Evolutionary conservation across 2,888 invertebrate species (phyloP).

Genomic region (Polyommatus icarus): DNA sequence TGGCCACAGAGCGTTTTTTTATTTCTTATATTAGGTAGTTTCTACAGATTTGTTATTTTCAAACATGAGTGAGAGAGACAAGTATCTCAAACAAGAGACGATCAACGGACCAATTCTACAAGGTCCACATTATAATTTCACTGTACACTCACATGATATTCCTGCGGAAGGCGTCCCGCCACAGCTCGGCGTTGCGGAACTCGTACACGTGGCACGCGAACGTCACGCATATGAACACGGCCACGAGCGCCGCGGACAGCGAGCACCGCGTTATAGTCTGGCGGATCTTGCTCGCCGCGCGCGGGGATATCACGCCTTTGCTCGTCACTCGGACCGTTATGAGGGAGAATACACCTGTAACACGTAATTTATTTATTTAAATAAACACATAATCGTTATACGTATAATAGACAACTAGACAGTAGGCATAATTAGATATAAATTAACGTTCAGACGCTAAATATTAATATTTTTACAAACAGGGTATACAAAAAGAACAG

Average conservation of each 20-base stretch:
- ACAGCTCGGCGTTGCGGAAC: conserved; percentile 86
- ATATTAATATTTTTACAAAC: too few relatives aligned
- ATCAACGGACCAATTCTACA: too few relatives aligned
- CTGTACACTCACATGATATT: conserved; percentile 89
- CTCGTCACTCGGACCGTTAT: conserved; percentile 90
- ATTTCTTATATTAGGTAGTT: too few relatives aligned
- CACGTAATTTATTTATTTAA: background rate
- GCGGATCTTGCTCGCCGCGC: conserved; percentile 91
- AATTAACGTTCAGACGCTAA: too few relatives aligned
- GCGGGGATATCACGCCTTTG: conserved; percentile 90
- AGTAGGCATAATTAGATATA: too few relatives aligned
- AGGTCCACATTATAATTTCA: too few relatives aligned
- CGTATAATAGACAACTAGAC: too few relatives aligned
- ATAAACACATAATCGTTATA: background rate
- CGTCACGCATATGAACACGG: conserved; percentile 89
- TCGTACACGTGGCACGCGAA: conserved; percentile 92
- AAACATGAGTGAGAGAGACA: too few relatives aligned
- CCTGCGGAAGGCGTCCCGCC: conserved; percentile 87
- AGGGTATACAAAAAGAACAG: too few relatives aligned
- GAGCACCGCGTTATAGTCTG: conserved; percentile 93
- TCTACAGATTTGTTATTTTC: too few relatives aligned
- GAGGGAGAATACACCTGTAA: conserved; percentile 86
- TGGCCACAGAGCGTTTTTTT: too few relatives aligned
- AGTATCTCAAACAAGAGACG: too few relatives aligned
- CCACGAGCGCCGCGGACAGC: conserved; percentile 87